phyloP scores from a whole-genome alignment of 2,113 vertebrate species.

The Pachyramphus minor region DNA sequence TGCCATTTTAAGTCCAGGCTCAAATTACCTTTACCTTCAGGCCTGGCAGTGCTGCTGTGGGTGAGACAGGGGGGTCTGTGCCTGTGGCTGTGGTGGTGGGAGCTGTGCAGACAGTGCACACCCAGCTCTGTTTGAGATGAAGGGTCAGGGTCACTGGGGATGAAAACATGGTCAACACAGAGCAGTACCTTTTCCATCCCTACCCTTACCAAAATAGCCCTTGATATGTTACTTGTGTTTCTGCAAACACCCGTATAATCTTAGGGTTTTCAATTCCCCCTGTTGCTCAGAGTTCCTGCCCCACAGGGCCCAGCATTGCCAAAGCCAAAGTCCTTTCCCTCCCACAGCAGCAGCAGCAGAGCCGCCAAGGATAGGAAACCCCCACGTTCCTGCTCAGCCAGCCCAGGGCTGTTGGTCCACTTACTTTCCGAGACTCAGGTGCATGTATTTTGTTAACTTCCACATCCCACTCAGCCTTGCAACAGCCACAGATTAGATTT shows the following conservation, averaged over 20 bases:
- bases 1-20: not conserved
- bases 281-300: not conserved
- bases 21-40: rapidly evolving
- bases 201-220: not conserved
- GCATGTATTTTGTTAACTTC: not conserved
- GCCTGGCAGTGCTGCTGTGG: rapidly evolving
- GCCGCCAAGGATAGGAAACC: not conserved
- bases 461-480: not conserved
- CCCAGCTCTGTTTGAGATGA: too few species aligned
- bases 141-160: not conserved
- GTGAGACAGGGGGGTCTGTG: not conserved
- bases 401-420: not conserved
- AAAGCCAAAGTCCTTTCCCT: not conserved
- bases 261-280: too few species aligned
- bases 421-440: rapidly evolving
- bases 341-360: not conserved
- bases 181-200: not conserved
- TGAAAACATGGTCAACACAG: not conserved
- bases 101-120: not conserved
- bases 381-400: rapidly evolving
- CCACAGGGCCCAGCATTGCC: not conserved
- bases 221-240: rapidly evolving
- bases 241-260: not conserved
- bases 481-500: not conserved
- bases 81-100: rapidly evolving